Evolutionary conservation across 2,113 vertebrate genomes (phyloP).

Genomic region (Pteronura brasiliensis): DNA sequence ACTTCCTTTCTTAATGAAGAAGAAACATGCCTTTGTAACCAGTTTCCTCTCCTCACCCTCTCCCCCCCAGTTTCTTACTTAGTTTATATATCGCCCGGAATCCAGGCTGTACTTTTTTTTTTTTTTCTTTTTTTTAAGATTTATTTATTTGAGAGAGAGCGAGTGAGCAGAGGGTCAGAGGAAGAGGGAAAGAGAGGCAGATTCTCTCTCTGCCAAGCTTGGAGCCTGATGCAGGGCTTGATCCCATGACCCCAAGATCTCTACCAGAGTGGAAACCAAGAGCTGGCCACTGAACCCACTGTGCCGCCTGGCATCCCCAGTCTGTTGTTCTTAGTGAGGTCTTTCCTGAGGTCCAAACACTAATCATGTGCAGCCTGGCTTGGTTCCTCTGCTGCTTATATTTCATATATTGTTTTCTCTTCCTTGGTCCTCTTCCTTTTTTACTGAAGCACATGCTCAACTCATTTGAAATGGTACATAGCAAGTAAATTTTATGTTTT

Average conservation of each 20-base stretch:
- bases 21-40: background rate
- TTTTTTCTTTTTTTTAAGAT: background rate
- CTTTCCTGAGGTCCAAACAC: background rate
- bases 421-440: background rate
- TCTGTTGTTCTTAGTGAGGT: background rate
- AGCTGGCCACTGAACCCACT: background rate
- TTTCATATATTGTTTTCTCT: background rate
- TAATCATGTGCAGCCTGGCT: background rate
- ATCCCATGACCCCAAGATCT: background rate
- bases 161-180: background rate
- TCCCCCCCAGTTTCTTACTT: background rate
- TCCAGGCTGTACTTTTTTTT: background rate
- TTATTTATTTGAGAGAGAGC: background rate
- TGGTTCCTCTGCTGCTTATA: background rate
- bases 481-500: background rate
- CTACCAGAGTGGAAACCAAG: background rate
- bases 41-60: background rate
- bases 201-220: background rate
- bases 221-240: background rate
- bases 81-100: background rate
- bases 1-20: background rate
- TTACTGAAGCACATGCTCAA: background rate
- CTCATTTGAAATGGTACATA: background rate
- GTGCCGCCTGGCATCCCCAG: background rate
- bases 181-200: background rate